phyloP scores from a whole-genome alignment of 2,113 vertebrate genomes.

The Phalacrocorax brasilianus region DNA sequence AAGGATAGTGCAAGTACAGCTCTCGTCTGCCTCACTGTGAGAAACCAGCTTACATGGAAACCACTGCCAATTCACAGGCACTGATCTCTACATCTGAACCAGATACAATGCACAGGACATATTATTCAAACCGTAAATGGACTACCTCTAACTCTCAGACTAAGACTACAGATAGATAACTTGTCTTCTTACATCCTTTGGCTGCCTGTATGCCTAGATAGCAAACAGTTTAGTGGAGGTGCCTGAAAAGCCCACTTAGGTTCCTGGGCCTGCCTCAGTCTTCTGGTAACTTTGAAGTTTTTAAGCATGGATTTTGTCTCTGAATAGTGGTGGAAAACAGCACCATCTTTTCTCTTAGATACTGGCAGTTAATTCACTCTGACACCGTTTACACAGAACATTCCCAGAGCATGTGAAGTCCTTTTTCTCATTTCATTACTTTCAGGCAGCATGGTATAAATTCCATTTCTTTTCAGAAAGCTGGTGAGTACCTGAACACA shows the following conservation, averaged over 20 bases:
- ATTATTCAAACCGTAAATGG: neutral
- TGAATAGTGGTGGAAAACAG: neutral
- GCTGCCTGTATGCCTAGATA: neutral
- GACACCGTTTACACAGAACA: neutral
- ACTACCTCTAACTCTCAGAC: neutral
- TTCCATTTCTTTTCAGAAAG: neutral
- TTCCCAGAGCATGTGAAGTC: neutral
- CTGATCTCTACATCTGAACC: neutral
- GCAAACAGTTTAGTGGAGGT: neutral
- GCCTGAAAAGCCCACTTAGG: neutral
- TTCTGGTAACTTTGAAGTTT: neutral
- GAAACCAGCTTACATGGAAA: neutral
- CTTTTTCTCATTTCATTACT: neutral
- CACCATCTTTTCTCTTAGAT: neutral
- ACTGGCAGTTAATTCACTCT: neutral
- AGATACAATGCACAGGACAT: neutral
- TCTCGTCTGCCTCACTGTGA: neutral
- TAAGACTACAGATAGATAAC: neutral
- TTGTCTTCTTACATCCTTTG: neutral
- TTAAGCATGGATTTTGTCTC: neutral
- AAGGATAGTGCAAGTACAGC: neutral
- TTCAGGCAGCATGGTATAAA: neutral
- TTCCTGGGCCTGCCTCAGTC: neutral
- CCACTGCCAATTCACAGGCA: neutral
- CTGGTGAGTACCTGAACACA: constrained; percentile 80